Evolutionary conservation across 2,888 invertebrate species (phyloP).

Genomic region (Muscina levida): DNA sequence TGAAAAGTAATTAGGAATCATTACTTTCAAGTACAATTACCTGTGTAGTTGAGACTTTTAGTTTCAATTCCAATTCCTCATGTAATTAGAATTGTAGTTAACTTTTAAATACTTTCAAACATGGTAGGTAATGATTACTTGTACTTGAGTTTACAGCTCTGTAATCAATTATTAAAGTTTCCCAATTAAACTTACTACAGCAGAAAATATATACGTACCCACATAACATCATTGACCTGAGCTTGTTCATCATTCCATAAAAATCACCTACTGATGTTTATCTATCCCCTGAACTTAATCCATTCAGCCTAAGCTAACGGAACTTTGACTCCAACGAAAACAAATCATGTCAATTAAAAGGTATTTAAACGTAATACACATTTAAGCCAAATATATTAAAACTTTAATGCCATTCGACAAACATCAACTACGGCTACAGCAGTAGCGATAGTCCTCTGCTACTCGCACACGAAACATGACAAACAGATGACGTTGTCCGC

Average conservation of each 20-base stretch:
- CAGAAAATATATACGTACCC: too few relatives aligned
- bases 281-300: slow-evolving; percentile 6
- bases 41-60: too few relatives aligned
- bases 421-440: neutral
- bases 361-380: slow-evolving; percentile 77
- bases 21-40: too few relatives aligned
- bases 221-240: slow-evolving; percentile 59
- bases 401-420: slow-evolving; percentile 67
- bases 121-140: too few relatives aligned
- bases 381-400: slow-evolving; percentile 66
- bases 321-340: slow-evolving; percentile 52
- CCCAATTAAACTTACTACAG: slow-evolving; percentile 5
- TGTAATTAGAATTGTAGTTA: too few relatives aligned
- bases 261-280: slow-evolving; percentile 12
- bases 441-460: slow-evolving; percentile 12
- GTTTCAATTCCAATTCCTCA: too few relatives aligned
- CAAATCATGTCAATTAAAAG: slow-evolving; percentile 78
- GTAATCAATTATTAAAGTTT: slow-evolving; percentile 63
- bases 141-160: too few relatives aligned
- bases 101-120: too few relatives aligned
- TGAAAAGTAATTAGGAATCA: too few relatives aligned
- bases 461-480: slow-evolving; percentile 50
- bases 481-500: slow-evolving; percentile 60
- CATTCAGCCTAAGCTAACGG: neutral
- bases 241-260: slow-evolving; percentile 5